Base-by-base conservation (phyloP, 2,797 vertebrate genomes). In the Champsocephalus esox region DNA sequence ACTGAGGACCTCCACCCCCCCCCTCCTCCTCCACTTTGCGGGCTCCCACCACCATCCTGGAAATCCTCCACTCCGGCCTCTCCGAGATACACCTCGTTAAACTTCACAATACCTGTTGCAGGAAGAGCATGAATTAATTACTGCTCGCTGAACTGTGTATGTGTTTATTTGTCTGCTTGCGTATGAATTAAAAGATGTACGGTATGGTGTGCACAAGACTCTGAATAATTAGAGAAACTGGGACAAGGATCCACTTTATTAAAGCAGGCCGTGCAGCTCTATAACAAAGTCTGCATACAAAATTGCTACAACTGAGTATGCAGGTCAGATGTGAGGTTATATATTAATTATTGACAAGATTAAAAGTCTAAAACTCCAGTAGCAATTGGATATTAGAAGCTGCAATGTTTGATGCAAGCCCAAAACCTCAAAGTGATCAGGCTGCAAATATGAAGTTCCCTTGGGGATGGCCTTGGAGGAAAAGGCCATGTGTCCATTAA, bases 81-180 rank as follows among this genome's bases (percentile, higher is more conserved):
- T 8, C 96, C 97, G 74, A 99, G 92, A 74, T 95, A 97, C 52
- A 95, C 94, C 82, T 98, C 97, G 0, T 97, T 95, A 84, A 99
- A 99, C 90, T 98, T 99, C 81, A 98, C 92, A 65, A 99, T 97
- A 60, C 98, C 98, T 99, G 92, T 49, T 77, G 17, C 0, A 55
- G 34, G 43, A 21, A 52, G 14, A 54, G 19, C 3, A 48, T 0
- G 28, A 44, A 10, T 8, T 14, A 61, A 54, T 48, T 12, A 21
- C 9, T 56, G 14, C 52, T 12, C 0, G 19, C 34, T 44, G 7
- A 8, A 3, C 21, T 50, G 54, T 7, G 2, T 10, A 17, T 21
- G 12, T 50, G 56, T 48, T 1, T 8, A 21, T 54, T 12, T 28
- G 17, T 48, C 3, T 49, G 50, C 21, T 10, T 52, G 12, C 32